Evolutionary conservation across 2,797 vertebrate species (phyloP).

Genomic region (Bradypus variegatus): DNA sequence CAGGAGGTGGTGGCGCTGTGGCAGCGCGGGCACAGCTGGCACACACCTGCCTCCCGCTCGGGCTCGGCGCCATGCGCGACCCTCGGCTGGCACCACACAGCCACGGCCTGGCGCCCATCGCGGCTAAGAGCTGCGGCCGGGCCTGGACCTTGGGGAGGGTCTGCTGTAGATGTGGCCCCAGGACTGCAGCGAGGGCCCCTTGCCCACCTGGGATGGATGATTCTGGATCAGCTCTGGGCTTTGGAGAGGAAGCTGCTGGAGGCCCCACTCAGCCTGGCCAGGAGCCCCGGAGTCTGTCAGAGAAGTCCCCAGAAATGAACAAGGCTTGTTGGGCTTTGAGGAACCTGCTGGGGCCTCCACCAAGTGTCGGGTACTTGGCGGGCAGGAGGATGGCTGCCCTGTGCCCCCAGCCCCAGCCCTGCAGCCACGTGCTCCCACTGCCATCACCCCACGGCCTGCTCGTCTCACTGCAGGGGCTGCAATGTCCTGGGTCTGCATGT

Average conservation of each 20-base stretch:
- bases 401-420: too few species aligned
- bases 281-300: background rate
- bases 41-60: slow-evolving; percentile 78
- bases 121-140: too few species aligned
- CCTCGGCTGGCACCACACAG: too few species aligned
- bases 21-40: slow-evolving; percentile 71
- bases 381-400: too few species aligned
- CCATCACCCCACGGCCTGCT: rapidly evolving
- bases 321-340: too few species aligned
- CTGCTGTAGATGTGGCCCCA: background rate
- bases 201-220: too few species aligned
- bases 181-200: background rate
- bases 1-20: too few species aligned
- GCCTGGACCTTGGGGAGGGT: too few species aligned
- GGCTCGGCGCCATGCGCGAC: slow-evolving; percentile 80
- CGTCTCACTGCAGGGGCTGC: background rate
- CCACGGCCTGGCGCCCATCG: too few species aligned
- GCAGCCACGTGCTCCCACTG: too few species aligned
- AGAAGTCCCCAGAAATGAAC: rapidly evolving
- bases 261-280: background rate
- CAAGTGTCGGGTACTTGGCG: too few species aligned
- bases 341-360: too few species aligned
- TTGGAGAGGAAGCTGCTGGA: background rate
- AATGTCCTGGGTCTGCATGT: rapidly evolving
- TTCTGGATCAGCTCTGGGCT: background rate